Evolutionary conservation across 1,140 invertebrate species (phyloP).

Genomic region (Polypedilum vanderplanki): DNA sequence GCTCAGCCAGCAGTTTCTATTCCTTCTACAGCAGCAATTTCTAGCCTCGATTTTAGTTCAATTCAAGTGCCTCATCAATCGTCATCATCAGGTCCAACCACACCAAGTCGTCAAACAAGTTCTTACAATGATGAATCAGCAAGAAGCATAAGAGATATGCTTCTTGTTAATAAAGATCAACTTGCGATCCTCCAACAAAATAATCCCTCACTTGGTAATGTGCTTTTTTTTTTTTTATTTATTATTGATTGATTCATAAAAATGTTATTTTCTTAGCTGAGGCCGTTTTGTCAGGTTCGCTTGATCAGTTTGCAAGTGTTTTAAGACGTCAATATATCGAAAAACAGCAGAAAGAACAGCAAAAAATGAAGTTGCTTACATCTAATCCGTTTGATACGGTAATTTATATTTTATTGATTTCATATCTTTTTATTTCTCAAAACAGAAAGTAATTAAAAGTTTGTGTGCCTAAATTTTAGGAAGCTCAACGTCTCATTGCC

Average conservation of each 20-base stretch:
- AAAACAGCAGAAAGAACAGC: constrained; percentile 69
- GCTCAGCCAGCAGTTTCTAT: constrained; percentile 34
- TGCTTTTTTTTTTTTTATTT: constrained; percentile 20
- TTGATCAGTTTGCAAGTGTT: constrained; percentile 67
- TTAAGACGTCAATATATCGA: constrained; percentile 73
- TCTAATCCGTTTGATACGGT: constrained; percentile 92
- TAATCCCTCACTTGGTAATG: constrained; percentile 77
- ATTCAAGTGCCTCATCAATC: constrained; percentile 67
- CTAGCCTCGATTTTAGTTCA: constrained; percentile 69
- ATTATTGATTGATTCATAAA: background rate
- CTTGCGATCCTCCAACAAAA: constrained; percentile 86
- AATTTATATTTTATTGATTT: too few species aligned
- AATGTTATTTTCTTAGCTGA: background rate
- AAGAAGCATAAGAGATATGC: constrained; percentile 74
- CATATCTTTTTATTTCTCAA: too few species aligned
- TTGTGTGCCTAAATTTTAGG: too few species aligned
- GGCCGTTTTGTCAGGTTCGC: constrained; percentile 43
- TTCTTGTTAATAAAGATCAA: constrained; percentile 87
- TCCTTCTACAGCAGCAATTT: constrained; percentile 23
- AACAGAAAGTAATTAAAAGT: too few species aligned
- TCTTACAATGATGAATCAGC: constrained; percentile 73
- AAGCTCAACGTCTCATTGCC: constrained; percentile 88
- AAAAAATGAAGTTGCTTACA: constrained; percentile 78
- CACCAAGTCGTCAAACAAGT: constrained; percentile 35
- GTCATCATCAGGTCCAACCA: constrained; percentile 34